Percentiles rank a stretch among this genome's conserved stretches.
Evolutionary conservation across 2,113 vertebrate genomes (phyloP).

Genomic region (Psophia crepitans): DNA sequence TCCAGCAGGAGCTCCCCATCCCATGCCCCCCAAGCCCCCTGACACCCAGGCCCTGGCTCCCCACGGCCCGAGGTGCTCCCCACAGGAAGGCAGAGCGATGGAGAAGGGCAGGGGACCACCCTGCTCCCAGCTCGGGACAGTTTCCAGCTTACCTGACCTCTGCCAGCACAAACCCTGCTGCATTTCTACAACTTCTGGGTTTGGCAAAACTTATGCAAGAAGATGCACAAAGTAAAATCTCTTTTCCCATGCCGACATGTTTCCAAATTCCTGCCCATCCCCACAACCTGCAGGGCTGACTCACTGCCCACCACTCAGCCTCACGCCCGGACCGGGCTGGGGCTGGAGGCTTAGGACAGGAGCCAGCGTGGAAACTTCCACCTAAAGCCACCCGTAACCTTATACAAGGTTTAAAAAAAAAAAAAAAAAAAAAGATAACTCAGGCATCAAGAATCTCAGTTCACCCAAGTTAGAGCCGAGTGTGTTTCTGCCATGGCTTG

Average conservation of each 20-base stretch:
- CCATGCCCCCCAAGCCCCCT: rapidly evolving
- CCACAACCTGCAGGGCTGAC: not conserved
- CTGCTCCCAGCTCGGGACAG: not conserved
- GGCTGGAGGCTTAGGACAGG: not conserved
- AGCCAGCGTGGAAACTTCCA: conserved; percentile 52
- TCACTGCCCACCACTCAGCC: not conserved
- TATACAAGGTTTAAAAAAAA: not conserved
- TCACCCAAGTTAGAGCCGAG: not conserved
- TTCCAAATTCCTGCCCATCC: not conserved
- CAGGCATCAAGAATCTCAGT: not conserved
- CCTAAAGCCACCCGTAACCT: not conserved
- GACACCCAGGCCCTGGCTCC: not conserved
- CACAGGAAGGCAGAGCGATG: not conserved
- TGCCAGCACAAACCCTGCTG: not conserved
- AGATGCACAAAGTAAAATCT: not conserved
- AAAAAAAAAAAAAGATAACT: not conserved
- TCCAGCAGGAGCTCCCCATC: not conserved
- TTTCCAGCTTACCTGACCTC: not conserved
- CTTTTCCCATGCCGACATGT: rapidly evolving
- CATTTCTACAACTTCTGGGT: not conserved
- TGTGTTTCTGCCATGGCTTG: not conserved
- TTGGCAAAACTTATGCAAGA: not conserved
- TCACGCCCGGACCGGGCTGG: not conserved
- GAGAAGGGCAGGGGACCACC: not conserved
- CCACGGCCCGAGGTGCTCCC: not conserved